Conservation (phyloP, 2,888 invertebrate species). For the Busseola fusca region DNA sequence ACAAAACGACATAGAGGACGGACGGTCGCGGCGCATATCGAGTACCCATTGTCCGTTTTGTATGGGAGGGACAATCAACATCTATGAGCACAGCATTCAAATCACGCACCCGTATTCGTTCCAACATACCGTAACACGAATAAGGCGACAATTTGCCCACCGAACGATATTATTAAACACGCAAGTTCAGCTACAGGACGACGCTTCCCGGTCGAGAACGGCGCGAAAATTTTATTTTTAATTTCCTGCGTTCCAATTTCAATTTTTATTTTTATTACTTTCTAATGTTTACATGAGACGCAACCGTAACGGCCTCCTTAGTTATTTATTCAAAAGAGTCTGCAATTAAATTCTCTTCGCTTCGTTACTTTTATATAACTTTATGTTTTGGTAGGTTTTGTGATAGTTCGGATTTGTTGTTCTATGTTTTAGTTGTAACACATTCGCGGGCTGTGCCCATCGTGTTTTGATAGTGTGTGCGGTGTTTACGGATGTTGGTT, state of each 20-base stretch:
- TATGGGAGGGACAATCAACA: constrained; percentile 78
- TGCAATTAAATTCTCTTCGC: constrained; percentile 79
- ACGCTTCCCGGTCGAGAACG: constrained; percentile 65
- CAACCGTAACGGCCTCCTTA: constrained; percentile 64
- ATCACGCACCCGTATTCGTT: constrained; percentile 86
- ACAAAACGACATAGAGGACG: constrained; percentile 76
- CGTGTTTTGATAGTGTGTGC: constrained; percentile 68
- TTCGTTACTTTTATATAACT: constrained; percentile 81
- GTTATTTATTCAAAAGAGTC: constrained; percentile 71
- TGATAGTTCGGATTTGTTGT: constrained; percentile 73
- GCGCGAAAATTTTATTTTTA: constrained; percentile 62
- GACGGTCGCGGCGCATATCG: constrained; percentile 76
- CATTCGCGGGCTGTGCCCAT: constrained; percentile 72
- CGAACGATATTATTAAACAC: constrained; percentile 78
- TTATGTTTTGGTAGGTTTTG: constrained; percentile 69
- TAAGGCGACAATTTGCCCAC: constrained; percentile 81
- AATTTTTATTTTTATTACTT: constrained; percentile 67
- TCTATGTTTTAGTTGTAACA: constrained; percentile 78
- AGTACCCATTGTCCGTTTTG: constrained; percentile 82
- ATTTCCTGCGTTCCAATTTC: constrained; percentile 63
- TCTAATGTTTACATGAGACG: constrained; percentile 71
- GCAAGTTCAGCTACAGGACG: constrained; percentile 79
- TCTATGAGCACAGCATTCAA: constrained; percentile 77
- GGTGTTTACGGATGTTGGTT: constrained; percentile 33
- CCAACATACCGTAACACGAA: constrained; percentile 87